phyloP scores from a whole-genome alignment of 1,140 invertebrate species.

The Mylabris phalerata region DNA sequence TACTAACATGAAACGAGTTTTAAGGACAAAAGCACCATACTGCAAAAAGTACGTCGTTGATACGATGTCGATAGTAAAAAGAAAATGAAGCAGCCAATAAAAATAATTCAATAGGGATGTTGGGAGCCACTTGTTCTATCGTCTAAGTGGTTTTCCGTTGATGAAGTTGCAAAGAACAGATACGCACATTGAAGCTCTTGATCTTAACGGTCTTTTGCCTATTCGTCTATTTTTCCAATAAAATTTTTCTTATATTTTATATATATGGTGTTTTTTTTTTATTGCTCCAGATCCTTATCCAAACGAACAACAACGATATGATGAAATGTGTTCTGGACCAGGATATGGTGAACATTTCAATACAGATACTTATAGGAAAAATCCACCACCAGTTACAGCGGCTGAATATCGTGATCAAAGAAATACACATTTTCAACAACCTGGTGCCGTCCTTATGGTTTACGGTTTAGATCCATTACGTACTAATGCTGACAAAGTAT shows the following conservation, averaged over 20 bases:
- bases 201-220: too few relatives aligned
- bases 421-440: constrained; percentile 48
- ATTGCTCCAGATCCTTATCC: constrained; percentile 39
- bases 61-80: too few relatives aligned
- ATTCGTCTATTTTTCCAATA: too few relatives aligned
- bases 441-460: constrained; percentile 94
- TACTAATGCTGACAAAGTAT: constrained; percentile 94
- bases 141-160: too few relatives aligned
- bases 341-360: constrained; percentile 40
- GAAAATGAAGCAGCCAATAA: too few relatives aligned
- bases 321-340: constrained; percentile 35
- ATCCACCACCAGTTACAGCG: constrained; percentile 20
- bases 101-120: too few relatives aligned
- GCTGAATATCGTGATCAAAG: constrained; percentile 32
- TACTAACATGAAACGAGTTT: too few relatives aligned
- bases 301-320: constrained; percentile 36
- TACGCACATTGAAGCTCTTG: too few relatives aligned
- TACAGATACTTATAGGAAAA: constrained; percentile 37
- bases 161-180: too few relatives aligned
- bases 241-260: not conserved
- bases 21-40: too few relatives aligned
- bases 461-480: constrained; percentile 91
- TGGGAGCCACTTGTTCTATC: too few relatives aligned
- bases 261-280: not conserved
- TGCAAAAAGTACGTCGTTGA: too few relatives aligned